Conservation (phyloP, 2,888 invertebrate species). For the Noctuana brunneofusca region DNA sequence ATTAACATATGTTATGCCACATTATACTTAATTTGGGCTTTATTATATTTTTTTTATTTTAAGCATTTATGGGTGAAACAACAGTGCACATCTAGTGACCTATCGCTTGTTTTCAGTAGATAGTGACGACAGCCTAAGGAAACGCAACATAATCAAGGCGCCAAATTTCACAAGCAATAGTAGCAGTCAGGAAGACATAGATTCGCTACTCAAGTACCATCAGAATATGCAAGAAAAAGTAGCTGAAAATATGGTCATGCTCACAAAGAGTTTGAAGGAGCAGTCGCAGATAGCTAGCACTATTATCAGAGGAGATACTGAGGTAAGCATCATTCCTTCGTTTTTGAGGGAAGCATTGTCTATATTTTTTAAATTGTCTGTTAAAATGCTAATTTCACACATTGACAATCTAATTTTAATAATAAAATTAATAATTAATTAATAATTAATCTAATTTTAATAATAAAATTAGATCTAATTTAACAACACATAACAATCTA, state of each 20-base stretch:
- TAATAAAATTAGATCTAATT: no score
- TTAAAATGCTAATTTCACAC: no score
- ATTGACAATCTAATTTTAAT: no score
- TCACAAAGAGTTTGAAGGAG: constrained; percentile 94
- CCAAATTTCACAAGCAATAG: constrained; percentile 74
- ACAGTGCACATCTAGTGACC: neutral
- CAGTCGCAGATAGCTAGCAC: constrained; percentile 94
- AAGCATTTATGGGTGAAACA: neutral
- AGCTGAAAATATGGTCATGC: constrained; percentile 95
- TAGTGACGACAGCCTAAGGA: constrained; percentile 73
- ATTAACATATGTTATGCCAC: no score
- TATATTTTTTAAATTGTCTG: no score
- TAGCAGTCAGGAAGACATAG: constrained; percentile 87
- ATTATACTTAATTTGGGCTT: no score
- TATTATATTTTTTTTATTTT: neutral
- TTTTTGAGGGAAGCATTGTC: no score
- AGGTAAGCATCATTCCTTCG: constrained; percentile 73
- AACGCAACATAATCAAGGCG: constrained; percentile 79
- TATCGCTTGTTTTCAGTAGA: constrained; percentile 54
- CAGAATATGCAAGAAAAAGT: constrained; percentile 95
- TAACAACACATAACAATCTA: no score
- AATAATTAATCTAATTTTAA: no score
- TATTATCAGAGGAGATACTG: constrained; percentile 94
- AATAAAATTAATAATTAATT: no score
- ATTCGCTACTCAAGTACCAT: constrained; percentile 92